Percentiles rank a stretch among this genome's conserved stretches.
Evolutionary conservation across 2,888 invertebrate genomes (phyloP).

Genomic region (Microplitis deprimator): DNA sequence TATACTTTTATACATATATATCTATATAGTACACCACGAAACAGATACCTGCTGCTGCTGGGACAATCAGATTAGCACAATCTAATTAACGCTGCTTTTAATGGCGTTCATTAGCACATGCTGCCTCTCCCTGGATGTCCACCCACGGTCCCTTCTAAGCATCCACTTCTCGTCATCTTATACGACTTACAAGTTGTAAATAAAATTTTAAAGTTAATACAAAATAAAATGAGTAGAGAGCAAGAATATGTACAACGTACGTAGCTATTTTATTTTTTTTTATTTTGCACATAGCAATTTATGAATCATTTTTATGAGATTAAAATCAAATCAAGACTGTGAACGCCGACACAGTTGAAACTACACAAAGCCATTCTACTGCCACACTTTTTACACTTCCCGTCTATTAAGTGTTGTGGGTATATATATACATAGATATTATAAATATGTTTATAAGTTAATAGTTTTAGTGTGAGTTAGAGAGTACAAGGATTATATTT

Average conservation of each 20-base stretch:
- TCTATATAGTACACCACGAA: constrained; percentile 40
- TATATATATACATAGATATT: not conserved
- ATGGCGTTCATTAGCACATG: constrained; percentile 71
- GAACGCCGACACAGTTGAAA: constrained; percentile 48
- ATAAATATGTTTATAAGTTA: not conserved
- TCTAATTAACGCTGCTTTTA: constrained; percentile 72
- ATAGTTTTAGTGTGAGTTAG: not conserved
- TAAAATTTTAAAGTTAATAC: not conserved
- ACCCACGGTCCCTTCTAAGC: constrained; percentile 48
- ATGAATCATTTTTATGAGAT: constrained; percentile 37
- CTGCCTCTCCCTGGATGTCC: constrained; percentile 58
- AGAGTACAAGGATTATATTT: not conserved
- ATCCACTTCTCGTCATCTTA: constrained; percentile 30
- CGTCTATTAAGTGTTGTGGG: not conserved
- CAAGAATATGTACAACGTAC: constrained; percentile 14
- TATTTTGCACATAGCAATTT: constrained; percentile 30
- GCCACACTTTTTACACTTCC: constrained; percentile 44
- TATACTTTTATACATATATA: not conserved
- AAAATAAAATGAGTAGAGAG: constrained; percentile 1
- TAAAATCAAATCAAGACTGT: constrained; percentile 26
- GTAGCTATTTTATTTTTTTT: constrained; percentile 9
- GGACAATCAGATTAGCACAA: constrained; percentile 71
- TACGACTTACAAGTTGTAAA: not conserved
- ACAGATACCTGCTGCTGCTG: constrained; percentile 61
- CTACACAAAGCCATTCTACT: constrained; percentile 46